Base-by-base conservation (phyloP, 1,140 invertebrate species). In the Apocrypta bakeri region DNA sequence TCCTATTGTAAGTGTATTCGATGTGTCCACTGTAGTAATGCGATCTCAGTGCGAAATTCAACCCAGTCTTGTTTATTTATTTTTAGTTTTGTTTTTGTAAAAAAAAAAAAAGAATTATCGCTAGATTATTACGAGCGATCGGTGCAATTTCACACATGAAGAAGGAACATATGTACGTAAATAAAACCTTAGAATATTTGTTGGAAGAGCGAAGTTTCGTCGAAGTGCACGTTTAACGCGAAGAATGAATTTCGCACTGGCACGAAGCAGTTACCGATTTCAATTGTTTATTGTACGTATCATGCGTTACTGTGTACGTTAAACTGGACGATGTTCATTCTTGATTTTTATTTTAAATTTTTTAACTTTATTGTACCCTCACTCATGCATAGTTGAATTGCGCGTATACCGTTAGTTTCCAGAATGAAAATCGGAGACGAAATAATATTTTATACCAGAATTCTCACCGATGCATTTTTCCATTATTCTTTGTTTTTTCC, bases 41-140 rank as follows among this genome's bases (percentile, higher is more conserved):
- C 63, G 68, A 69, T 82, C 6, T 82, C 73, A 71, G 73, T 82
- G 73, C 42, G 80, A 82, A 82, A 81, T 81, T 76, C 37, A 40
- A 3, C 21, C 12, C 29, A 71, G 17, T 66, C 27, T 56, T 21
- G 21, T n/a, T 33, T 21, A 9, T 71, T 71, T 71, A 71, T 71
- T 37, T 33, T 37, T 27, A 6, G 17, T 56, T 56, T 56, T 56
- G 48, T 56, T 56, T 56, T 56, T n/a, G 14, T 56, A 0, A n/a
- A 3, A 0, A 17, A 4, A 48, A 48, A 48, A n/a, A n/a, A n/a
- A n/a, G n/a, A n/a, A n/a, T n/a, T n/a, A n/a, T n/a, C n/a, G n/a
- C n/a, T n/a, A n/a, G n/a, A n/a, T n/a, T n/a, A n/a, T n/a, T n/a
- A n/a, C n/a, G n/a, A n/a, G n/a, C n/a, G n/a, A n/a, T n/a, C n/a